Evolutionary conservation across 2,113 vertebrate genomes (phyloP), one percentile per base, ranked within the genome.

Genomic region (Gasterosteus nipponicus): DNA sequence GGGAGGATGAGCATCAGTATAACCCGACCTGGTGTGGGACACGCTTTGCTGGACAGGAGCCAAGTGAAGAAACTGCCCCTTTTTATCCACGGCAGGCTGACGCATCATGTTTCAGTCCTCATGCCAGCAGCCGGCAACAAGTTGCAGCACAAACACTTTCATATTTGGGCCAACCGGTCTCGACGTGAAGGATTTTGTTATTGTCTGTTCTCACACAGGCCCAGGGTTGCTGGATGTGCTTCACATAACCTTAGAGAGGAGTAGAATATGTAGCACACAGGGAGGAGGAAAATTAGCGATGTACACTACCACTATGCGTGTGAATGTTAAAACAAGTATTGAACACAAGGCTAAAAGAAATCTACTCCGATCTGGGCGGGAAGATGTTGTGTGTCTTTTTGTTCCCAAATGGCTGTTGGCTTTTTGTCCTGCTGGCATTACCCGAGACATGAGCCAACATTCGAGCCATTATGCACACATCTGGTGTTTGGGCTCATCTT

Each of bases 401-500:
- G 15, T 39, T 69, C 15, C n/a, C 29, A 33, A 66, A 60, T 66
- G 29, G 54, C 46, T 60, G 49, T 65, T 47, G 35, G 35, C n/a
- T 53, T 53, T 41, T 31, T n/a, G 18, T 18, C n/a, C 11, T n/a
- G 11, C 14, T 31, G 59, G 47, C 65, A 33, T 16, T 26, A 39
- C n/a, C 49, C 2, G 46, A 56, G 38, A 53, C n/a, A 2, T 3
- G 54, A 70, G 60, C 61, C 63, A 67, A 49, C 33, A n/a, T 31
- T 39, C 56, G 47, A 18, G 33, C 57, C 22, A 61, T 62, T 66
- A 58, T 69, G 19, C 16, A 19, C 56, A 64, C 70, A 68, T 82
- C 75, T 86, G 74, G 46, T 15, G 33, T 79, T 65, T n/a, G 75
- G 44, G 70, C 64, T 53, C 15, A 12, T 26, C 62, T 56, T 73